Conservation (phyloP, 2,113 vertebrate genomes). For the Saiga tatarica region DNA sequence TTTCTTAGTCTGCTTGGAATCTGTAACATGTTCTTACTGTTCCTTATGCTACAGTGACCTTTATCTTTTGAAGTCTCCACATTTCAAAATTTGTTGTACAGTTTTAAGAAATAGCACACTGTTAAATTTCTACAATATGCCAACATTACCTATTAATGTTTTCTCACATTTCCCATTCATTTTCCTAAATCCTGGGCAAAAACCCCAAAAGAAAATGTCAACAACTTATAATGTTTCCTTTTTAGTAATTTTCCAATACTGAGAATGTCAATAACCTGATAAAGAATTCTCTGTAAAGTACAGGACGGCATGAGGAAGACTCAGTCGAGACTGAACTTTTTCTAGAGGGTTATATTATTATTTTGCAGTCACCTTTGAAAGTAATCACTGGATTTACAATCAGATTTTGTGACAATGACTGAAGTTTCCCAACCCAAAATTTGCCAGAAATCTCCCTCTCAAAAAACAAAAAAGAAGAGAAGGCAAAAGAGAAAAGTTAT, state of each 20-base stretch:
- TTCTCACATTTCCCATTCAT: slow-evolving; percentile 21
- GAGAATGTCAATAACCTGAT: background rate
- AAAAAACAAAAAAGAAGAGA: background rate
- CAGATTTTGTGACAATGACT: background rate
- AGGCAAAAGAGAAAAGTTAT: background rate
- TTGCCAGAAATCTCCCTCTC: background rate
- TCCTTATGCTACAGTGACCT: background rate
- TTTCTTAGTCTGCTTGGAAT: background rate
- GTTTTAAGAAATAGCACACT: background rate
- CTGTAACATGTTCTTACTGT: background rate
- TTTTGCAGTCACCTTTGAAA: background rate
- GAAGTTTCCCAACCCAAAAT: background rate
- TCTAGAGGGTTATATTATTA: background rate
- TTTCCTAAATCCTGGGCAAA: slow-evolving; percentile 31
- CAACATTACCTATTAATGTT: slow-evolving; percentile 43
- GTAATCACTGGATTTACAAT: background rate
- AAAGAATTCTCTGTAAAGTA: background rate
- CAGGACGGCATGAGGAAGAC: background rate
- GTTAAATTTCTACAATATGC: background rate
- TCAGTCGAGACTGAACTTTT: background rate
- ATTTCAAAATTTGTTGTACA: background rate
- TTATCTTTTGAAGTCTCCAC: background rate
- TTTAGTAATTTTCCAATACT: slow-evolving; percentile 15
- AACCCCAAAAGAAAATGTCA: slow-evolving; percentile 46
- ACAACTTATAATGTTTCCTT: background rate